A percentile compares a stretch with the other conserved stretches of the same genome.
Evolutionary conservation across 1,140 invertebrate genomes (phyloP).

Genomic region (Lanistes nyassanus): DNA sequence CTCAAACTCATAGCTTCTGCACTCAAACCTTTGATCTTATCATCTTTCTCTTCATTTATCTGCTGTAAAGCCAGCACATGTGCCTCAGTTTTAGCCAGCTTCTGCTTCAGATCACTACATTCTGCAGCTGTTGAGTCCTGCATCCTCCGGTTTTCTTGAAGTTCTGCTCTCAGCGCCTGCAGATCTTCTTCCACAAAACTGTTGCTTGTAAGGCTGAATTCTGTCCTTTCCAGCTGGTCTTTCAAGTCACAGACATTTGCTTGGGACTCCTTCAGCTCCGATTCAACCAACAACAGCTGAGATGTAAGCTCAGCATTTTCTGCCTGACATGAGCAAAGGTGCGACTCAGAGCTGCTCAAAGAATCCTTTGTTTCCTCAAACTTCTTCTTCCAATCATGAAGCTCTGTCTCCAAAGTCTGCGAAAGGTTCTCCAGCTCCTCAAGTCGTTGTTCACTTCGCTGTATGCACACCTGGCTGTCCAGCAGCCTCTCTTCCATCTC

Average conservation of each 20-base stretch:
- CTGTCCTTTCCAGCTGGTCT: background rate
- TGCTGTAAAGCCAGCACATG: constrained; percentile 12
- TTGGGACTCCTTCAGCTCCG: background rate
- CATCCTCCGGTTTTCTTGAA: constrained; percentile 1
- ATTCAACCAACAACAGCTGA: constrained; percentile 3
- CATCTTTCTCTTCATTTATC: constrained; percentile 2
- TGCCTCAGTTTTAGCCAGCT: background rate
- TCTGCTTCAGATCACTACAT: background rate
- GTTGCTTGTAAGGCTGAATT: background rate
- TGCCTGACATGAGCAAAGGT: background rate
- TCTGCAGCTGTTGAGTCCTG: constrained; percentile 1
- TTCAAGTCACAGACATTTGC: background rate
- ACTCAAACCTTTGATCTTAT: constrained; percentile 14
- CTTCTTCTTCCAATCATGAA: constrained; percentile 19
- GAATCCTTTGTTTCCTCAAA: background rate
- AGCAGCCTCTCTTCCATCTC: constrained; percentile 16
- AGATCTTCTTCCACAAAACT: constrained; percentile 7
- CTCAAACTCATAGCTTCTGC: constrained; percentile 26
- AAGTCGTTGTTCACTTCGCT: background rate
- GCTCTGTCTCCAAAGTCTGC: constrained; percentile 21
- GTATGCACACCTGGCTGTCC: constrained; percentile 3
- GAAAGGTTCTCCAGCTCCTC: constrained; percentile 22
- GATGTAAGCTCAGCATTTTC: background rate
- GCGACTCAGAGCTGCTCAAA: constrained; percentile 14
- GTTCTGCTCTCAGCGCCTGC: background rate